phyloP scores from a whole-genome alignment of 1,140 invertebrate species.

The Sinella curviseta region DNA sequence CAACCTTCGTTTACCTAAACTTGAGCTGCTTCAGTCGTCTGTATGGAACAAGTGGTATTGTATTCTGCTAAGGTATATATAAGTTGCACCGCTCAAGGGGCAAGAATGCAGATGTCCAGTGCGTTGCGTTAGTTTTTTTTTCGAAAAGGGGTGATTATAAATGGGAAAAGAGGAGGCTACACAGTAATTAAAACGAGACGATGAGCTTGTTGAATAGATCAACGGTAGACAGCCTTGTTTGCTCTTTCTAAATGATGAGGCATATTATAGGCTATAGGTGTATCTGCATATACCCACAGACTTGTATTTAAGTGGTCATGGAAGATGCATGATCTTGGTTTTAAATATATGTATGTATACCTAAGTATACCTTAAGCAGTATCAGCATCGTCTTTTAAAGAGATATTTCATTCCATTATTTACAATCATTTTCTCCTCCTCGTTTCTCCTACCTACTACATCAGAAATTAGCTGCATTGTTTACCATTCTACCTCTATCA shows the following conservation, averaged over 20 bases:
- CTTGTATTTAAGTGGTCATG: too few species aligned
- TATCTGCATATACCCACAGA: background rate
- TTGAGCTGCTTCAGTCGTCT: too few species aligned
- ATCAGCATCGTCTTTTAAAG: background rate
- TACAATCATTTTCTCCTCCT: constrained; percentile 25
- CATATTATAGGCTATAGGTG: background rate
- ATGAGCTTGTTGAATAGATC: background rate
- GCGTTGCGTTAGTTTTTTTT: background rate
- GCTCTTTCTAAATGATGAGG: background rate
- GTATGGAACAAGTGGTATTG: background rate
- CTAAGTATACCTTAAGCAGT: too few species aligned
- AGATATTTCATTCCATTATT: constrained; percentile 17
- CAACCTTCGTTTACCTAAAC: background rate
- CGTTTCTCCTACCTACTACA: too few species aligned
- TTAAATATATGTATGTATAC: too few species aligned
- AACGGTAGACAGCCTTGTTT: constrained; percentile 5
- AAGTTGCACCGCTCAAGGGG: constrained; percentile 21
- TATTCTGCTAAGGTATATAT: background rate
- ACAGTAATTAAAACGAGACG: constrained; percentile 27
- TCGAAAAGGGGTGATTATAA: constrained; percentile 16
- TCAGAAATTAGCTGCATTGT: too few species aligned
- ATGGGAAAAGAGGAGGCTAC: constrained; percentile 22
- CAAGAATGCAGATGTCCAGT: constrained; percentile 21
- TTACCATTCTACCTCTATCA: too few species aligned
- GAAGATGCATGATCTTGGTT: too few species aligned